Base-by-base conservation (phyloP, 1,140 invertebrate species). In the Megalonaias nervosa region DNA sequence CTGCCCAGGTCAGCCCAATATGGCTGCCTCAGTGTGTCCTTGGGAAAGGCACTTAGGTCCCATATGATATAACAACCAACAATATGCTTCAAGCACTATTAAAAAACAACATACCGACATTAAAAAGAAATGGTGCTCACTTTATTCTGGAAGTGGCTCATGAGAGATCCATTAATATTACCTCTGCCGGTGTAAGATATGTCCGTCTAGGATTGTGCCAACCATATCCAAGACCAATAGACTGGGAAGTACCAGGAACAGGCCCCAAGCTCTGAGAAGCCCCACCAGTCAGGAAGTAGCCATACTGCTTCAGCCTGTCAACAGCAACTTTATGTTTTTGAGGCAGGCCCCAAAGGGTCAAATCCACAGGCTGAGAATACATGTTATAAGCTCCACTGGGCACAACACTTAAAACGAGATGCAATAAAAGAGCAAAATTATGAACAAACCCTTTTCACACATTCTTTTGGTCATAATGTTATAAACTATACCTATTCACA, bases 331-430 rank as follows among this genome's bases (percentile, higher is more conserved):
- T 15, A 19, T 82, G 78, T 23, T 83, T 71, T 73, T 81, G 75
- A 48, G 75, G 75, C 26, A 69, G 70, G 1, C 82, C 84, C 82
- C 83, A 86, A 13, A 86, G 72, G 1, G 79, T 80, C 19, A 86
- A 70, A 38, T 84, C 80, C 23, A 84, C 67, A 1, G 81, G 81
- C 79, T 84, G 83, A 19, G 69, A 69, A 68, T 75, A 84, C 56
- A 65, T 65, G 65, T 86, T 84, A 9, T 62, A 56, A 57, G 69
- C 31, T 13, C 84, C 83, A 75, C 68, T 75, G 57, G 84, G 84
- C 21, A 86, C 81, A 23, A 83, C 67, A 4, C 84, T 86, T 57
- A 15, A 75, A 73, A 21, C 57, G 23, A 58, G 9, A 62, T 1
- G 56, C 67, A 61, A 17, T 65, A 19, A 65, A 11, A 48, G 38